These are phyloP conservation scores for Lamellibrachia satsuma DNA, from an alignment of 2,888 invertebrate species.

Conservation along the genomic window DNA sequence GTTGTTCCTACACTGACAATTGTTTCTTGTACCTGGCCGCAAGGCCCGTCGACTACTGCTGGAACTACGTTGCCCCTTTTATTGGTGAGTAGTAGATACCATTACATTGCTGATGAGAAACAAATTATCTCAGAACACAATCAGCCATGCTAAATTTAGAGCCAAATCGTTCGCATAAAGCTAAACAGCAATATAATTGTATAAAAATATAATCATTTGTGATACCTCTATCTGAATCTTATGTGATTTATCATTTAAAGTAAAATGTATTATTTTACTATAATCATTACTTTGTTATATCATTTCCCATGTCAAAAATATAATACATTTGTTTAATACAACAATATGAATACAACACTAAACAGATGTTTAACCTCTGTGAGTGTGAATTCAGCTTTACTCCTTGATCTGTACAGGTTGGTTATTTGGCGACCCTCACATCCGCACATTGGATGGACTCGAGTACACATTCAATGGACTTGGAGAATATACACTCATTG, in stretches of 20 bases:
- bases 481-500: constrained; percentile 29
- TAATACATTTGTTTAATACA: too few relatives aligned
- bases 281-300: too few relatives aligned
- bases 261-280: too few relatives aligned
- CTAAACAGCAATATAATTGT: too few relatives aligned
- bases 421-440: constrained; percentile 32
- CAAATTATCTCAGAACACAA: background rate
- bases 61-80: background rate
- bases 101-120: background rate
- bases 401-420: constrained; percentile 18
- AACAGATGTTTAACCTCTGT: background rate
- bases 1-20: background rate
- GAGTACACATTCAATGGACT: constrained; percentile 32
- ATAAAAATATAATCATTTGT: too few relatives aligned
- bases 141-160: too few relatives aligned
- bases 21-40: background rate
- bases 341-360: too few relatives aligned
- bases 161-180: too few relatives aligned
- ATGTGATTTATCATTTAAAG: too few relatives aligned
- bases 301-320: too few relatives aligned
- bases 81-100: background rate
- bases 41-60: background rate
- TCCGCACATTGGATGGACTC: constrained; percentile 27
- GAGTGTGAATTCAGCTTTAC: background rate
- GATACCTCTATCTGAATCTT: too few relatives aligned